These are phyloP conservation scores for Micromys minutus DNA, from an alignment of 2,113 vertebrate species.

Conservation along the genomic window DNA sequence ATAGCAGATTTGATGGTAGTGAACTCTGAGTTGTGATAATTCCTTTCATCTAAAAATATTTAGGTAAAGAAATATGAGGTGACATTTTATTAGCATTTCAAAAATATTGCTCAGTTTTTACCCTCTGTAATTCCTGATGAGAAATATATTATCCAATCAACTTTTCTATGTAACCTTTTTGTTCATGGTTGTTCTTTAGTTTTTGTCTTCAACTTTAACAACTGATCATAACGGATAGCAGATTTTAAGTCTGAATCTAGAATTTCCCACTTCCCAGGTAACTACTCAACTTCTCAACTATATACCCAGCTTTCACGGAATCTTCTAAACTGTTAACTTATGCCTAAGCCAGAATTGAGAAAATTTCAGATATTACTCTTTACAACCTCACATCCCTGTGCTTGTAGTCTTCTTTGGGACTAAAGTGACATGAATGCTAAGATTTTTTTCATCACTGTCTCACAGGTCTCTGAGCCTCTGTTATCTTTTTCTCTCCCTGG, in stretches of 20 bases:
- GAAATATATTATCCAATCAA: slow-evolving; percentile 23
- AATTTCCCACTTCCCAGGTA: background rate
- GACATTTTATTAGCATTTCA: slow-evolving; percentile 15
- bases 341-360: background rate
- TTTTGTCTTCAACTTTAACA: slow-evolving; percentile 34
- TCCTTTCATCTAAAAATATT: slow-evolving; percentile 30
- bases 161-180: background rate
- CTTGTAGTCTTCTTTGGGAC: background rate
- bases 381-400: background rate
- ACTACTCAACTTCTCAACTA: background rate
- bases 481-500: background rate
- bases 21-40: slow-evolving; percentile 43
- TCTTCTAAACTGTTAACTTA: background rate
- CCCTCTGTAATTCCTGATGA: slow-evolving; percentile 19
- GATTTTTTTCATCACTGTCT: slow-evolving; percentile 28
- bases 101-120: background rate
- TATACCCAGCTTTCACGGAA: background rate
- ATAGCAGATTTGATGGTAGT: slow-evolving; percentile 16
- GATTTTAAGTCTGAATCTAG: slow-evolving; percentile 21
- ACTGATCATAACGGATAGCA: background rate
- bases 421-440: background rate
- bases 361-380: slow-evolving; percentile 9
- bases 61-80: slow-evolving; percentile 9
- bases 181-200: background rate
- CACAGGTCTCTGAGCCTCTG: background rate